These are phyloP conservation scores for Riparia riparia DNA, from an alignment of 2,113 vertebrate genomes.

Conservation along the genomic window DNA sequence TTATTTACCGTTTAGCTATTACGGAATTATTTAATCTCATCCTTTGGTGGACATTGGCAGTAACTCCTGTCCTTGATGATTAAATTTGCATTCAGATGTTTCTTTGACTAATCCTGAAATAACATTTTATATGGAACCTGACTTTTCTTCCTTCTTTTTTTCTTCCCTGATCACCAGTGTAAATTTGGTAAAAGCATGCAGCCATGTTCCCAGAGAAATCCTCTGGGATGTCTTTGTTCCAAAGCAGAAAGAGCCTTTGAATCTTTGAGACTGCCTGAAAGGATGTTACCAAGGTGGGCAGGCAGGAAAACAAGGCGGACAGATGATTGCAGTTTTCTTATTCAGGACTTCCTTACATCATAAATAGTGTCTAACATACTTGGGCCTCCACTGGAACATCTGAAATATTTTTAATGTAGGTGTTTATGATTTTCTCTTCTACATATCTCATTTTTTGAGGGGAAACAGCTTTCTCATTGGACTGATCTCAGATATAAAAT, in stretches of 20 bases:
- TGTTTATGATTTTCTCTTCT: neutral
- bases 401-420: neutral
- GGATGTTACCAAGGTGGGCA: neutral
- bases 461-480: neutral
- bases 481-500: neutral
- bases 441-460: fast-evolving
- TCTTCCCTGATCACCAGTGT: neutral
- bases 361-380: neutral
- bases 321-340: neutral
- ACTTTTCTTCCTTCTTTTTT: neutral
- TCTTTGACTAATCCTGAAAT: neutral
- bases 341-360: neutral
- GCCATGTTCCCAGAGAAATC: neutral
- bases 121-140: neutral
- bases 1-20: neutral
- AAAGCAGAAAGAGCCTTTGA: neutral
- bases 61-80: neutral
- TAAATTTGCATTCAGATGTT: neutral
- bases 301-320: neutral
- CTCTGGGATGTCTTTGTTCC: neutral
- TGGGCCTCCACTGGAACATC: neutral
- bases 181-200: neutral
- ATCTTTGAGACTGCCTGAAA: neutral
- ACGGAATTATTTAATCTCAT: neutral
- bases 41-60: neutral